Percentiles rank a stretch among this genome's conserved stretches.
Conservation (phyloP, 2,888 invertebrate species). For the Hirtodrosophila confusa region DNA sequence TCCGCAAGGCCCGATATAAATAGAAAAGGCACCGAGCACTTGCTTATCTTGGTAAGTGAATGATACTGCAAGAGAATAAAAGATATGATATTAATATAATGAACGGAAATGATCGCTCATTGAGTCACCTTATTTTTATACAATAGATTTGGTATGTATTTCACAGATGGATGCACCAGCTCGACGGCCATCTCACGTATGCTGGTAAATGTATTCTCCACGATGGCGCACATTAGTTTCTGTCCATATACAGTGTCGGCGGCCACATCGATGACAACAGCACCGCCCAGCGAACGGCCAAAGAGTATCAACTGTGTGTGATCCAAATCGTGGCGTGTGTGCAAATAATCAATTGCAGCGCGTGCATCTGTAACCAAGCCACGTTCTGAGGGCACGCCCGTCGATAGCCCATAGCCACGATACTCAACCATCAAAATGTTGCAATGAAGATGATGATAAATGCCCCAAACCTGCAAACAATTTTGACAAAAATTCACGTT, state of each 20-base stretch:
- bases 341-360: slow-evolving; percentile 93
- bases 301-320: slow-evolving; percentile 93
- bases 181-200: slow-evolving; percentile 96
- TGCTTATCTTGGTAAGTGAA: slow-evolving; percentile 90
- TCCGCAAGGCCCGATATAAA: slow-evolving; percentile 96
- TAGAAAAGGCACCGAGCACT: slow-evolving; percentile 90
- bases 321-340: slow-evolving; percentile 92
- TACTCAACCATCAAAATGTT: slow-evolving; percentile 97
- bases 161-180: slow-evolving; percentile 87
- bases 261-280: slow-evolving; percentile 94
- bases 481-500: not conserved
- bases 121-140: slow-evolving; percentile 94
- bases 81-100: not conserved
- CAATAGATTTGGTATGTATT: slow-evolving; percentile 92
- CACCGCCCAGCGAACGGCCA: slow-evolving; percentile 94
- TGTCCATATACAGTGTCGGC: slow-evolving; percentile 90
- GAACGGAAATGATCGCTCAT: not conserved
- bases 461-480: slow-evolving; percentile 86
- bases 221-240: slow-evolving; percentile 93
- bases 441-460: slow-evolving; percentile 92
- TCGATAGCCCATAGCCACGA: slow-evolving; percentile 96
- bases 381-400: slow-evolving; percentile 93
- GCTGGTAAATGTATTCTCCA: slow-evolving; percentile 98
- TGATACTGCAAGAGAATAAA: slow-evolving; percentile 86
- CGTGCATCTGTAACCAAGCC: slow-evolving; percentile 95